A percentile compares a stretch with the other conserved stretches of the same genome.
Evolutionary conservation across 2,113 vertebrate genomes (phyloP).

Genomic region (Dipodomys stephensi): DNA sequence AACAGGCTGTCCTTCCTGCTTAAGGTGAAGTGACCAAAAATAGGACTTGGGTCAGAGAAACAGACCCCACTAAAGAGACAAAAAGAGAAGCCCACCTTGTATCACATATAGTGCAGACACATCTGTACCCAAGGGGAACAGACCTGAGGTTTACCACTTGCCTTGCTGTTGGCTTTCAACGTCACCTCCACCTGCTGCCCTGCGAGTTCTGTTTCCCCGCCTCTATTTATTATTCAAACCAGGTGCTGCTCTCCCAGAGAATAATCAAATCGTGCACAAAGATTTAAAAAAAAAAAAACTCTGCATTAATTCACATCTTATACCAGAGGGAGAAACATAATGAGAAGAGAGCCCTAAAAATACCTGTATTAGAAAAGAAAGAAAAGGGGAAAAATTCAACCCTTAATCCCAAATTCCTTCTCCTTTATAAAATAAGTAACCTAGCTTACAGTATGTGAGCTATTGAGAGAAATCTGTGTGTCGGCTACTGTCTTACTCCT

Average conservation of each 20-base stretch:
- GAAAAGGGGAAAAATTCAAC: background rate
- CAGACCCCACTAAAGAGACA: background rate
- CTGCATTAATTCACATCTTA: conserved; percentile 58
- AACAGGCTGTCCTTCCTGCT: background rate
- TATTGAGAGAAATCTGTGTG: background rate
- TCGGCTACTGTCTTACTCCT: background rate
- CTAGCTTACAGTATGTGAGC: background rate
- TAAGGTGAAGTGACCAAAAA: background rate
- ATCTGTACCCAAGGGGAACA: background rate
- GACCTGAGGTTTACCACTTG: background rate
- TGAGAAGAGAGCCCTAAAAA: conserved; percentile 61
- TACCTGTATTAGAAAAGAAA: background rate
- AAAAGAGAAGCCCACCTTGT: background rate
- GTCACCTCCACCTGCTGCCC: background rate
- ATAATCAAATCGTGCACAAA: conserved; percentile 60
- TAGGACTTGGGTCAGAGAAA: background rate
- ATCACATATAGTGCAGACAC: background rate
- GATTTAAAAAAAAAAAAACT: background rate
- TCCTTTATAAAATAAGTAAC: conserved; percentile 30
- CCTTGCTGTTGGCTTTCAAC: background rate
- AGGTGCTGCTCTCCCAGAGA: conserved; percentile 17
- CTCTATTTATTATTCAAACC: conserved; percentile 55
- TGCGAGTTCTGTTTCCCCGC: background rate
- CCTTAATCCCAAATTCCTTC: conserved; percentile 42
- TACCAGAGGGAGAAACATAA: background rate